Evolutionary conservation across 2,113 vertebrate genomes (phyloP).

Genomic region (Dromas ardeola): DNA sequence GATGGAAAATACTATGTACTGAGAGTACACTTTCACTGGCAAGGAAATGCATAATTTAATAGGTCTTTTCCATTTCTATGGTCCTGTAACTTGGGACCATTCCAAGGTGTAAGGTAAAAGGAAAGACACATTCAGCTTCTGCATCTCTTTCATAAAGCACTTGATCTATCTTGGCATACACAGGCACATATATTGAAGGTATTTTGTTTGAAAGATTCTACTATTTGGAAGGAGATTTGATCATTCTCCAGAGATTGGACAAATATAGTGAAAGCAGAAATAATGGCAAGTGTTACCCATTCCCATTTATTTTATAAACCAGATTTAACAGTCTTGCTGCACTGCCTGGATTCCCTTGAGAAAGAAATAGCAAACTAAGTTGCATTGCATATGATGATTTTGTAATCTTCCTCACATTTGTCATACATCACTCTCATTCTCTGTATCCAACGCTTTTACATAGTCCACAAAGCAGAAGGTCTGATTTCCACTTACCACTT

Average conservation of each 20-base stretch:
- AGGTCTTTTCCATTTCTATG: constrained; percentile 34
- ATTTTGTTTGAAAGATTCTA: constrained; percentile 42
- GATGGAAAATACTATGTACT: constrained; percentile 56
- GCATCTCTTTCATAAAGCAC: neutral
- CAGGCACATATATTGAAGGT: neutral
- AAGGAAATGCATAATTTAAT: constrained; percentile 18
- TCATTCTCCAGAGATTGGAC: constrained; percentile 1
- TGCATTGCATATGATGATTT: neutral
- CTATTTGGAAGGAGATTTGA: constrained; percentile 29
- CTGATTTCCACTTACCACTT: constrained; percentile 31
- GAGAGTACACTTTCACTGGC: neutral
- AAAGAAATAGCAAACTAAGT: neutral
- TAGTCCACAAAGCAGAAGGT: neutral
- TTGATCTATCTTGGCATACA: neutral
- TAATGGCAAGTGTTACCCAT: neutral
- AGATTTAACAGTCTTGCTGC: neutral
- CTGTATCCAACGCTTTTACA: neutral
- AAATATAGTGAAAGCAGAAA: constrained; percentile 28
- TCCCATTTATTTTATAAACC: neutral
- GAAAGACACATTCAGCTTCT: neutral
- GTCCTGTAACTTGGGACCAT: neutral
- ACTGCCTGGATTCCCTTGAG: neutral
- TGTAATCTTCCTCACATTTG: neutral
- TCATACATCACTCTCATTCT: neutral
- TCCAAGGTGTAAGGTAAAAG: constrained; percentile 21